These are phyloP conservation scores for Neotoxoptera formosana DNA, from an alignment of 1,140 invertebrate species.

Conservation along the genomic window DNA sequence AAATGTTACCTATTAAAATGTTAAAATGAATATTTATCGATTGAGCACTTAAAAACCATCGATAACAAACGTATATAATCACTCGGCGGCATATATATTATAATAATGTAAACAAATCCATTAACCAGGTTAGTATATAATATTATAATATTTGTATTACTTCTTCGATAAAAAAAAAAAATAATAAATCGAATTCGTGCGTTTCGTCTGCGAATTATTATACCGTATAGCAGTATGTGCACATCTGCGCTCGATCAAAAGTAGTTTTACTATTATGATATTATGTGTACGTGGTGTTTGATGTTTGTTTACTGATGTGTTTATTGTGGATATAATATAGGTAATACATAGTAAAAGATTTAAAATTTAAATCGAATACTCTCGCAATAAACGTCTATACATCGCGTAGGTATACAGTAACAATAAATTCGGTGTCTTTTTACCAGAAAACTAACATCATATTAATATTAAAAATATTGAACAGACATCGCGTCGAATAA, in stretches of 20 bases:
- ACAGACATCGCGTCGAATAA: background rate
- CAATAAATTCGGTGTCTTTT: background rate
- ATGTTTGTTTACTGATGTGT: too few species aligned
- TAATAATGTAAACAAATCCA: background rate
- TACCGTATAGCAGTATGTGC: background rate
- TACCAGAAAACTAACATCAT: background rate
- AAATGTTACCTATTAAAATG: background rate
- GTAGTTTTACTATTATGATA: background rate
- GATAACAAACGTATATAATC: background rate
- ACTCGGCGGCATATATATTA: background rate
- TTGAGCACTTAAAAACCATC: background rate
- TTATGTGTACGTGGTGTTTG: too few species aligned
- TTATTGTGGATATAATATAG: too few species aligned
- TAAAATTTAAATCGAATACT: background rate
- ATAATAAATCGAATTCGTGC: background rate
- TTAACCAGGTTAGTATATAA: background rate
- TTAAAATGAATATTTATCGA: conserved; percentile 12
- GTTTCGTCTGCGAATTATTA: background rate
- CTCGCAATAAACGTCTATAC: background rate
- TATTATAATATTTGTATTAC: background rate
- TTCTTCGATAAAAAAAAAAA: background rate
- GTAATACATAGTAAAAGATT: background rate
- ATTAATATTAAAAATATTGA: background rate
- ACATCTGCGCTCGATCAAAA: background rate
- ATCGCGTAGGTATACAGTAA: background rate